These are phyloP conservation scores for Drosophila paucipuncta DNA, from an alignment of 2,888 invertebrate species.

Conservation along the genomic window DNA sequence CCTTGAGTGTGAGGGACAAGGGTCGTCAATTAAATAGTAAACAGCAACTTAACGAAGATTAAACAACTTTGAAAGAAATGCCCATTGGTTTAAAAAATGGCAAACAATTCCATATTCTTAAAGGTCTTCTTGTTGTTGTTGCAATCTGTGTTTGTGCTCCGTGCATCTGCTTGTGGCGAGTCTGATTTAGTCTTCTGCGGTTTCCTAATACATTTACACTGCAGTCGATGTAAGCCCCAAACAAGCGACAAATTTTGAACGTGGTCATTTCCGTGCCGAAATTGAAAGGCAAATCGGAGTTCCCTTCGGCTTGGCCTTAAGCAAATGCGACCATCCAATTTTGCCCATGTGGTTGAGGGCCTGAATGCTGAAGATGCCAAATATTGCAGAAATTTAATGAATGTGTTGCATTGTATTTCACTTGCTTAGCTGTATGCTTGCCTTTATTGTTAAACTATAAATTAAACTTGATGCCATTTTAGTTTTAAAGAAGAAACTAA, in stretches of 20 bases:
- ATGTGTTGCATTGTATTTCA: constrained; percentile 10
- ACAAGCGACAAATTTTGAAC: neutral
- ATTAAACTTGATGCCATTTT: neutral
- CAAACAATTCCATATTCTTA: neutral
- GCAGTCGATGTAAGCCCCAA: neutral
- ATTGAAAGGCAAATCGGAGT: constrained; percentile 32
- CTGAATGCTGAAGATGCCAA: constrained; percentile 7
- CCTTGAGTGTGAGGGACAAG: neutral
- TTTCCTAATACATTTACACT: constrained; percentile 33
- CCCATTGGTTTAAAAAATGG: neutral
- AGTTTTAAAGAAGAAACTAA: neutral
- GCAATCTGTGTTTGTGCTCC: neutral
- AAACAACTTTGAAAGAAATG: neutral
- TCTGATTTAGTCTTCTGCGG: constrained; percentile 37
- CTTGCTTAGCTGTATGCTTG: neutral
- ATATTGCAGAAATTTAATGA: constrained; percentile 6
- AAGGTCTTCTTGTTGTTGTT: neutral
- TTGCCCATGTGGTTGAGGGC: neutral
- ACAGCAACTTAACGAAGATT: neutral
- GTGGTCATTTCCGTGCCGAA: constrained; percentile 36
- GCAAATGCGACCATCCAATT: constrained; percentile 18
- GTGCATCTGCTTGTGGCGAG: neutral
- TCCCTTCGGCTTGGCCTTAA: constrained; percentile 25
- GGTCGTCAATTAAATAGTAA: constrained; percentile 2
- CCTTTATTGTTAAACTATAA: no score